Evolutionary conservation across 2,113 vertebrate species (phyloP), one percentile per base, ranked within the genome.

Genomic region (Channa maculata): DNA sequence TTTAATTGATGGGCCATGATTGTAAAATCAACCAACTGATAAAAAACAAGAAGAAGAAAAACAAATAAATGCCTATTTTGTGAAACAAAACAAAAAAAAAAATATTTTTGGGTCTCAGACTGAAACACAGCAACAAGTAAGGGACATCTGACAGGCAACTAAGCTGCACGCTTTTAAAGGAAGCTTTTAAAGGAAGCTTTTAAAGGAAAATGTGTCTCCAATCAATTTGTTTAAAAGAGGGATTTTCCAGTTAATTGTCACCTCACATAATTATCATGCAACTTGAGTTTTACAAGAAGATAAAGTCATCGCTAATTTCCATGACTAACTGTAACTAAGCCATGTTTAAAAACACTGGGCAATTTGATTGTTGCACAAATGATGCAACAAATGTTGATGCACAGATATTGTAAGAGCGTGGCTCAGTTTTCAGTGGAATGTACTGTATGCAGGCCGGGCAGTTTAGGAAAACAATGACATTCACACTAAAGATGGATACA

Each of bases 191-290:
- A 34, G 43, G 24, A 24, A 24, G 1, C 24, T 24, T 24, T 24
- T 24, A 24, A 11, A 34, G 43, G 13, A 71, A 80, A 74, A 9
- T 8, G 43, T 44, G 62, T 60, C 59, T 75, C 46, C 48, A 75
- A 6, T 3, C 70, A 15, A 7, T 71, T 43, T 51, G 33, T 59
- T 78, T 78, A 5, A 78, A 58, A 5, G 14, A 38, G 67, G 38
- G 10, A 13, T 64, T 52, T 51, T 62, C 51, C 50, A 13, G 33
- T 48, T 66, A 60, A 62, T 49, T 73, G 45, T 45, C 54, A 65
- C 24, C 24, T 75, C 61, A 71, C 61, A 45, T 50, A 48, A 8
- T 59, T 60, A 59, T 75, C 46, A 85, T 63, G 12, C 45, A 43
- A 0, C 63, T 43, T 63, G 6, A 55, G 37, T 78, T 75, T 68